phyloP scores from a whole-genome alignment of 2,113 vertebrate genomes.

The Eudyptes chrysolophus region DNA sequence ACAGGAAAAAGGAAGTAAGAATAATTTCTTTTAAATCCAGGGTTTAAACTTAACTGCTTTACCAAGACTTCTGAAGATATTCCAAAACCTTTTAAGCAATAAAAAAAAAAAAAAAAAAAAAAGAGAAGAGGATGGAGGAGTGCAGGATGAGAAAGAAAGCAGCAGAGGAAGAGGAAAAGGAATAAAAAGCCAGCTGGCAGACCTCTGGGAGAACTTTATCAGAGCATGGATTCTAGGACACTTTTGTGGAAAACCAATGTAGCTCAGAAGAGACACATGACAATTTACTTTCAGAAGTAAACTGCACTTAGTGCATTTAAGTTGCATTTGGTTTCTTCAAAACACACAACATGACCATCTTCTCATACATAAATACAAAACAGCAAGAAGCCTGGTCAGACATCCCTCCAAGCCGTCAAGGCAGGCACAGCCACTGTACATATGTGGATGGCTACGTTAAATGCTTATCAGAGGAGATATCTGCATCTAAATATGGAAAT shows the following conservation, averaged over 20 bases:
- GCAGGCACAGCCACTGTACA: background rate
- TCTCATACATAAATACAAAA: background rate
- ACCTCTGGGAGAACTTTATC: background rate
- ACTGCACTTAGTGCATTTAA: background rate
- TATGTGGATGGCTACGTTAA: background rate
- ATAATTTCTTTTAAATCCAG: background rate
- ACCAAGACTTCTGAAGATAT: background rate
- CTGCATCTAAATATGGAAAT: constrained; percentile 13
- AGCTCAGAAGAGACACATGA: background rate
- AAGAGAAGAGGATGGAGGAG: background rate
- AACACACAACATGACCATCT: background rate
- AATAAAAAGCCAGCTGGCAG: background rate
- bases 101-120: background rate
- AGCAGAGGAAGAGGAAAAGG: background rate
- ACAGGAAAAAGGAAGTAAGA: background rate
- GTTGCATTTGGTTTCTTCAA: background rate
- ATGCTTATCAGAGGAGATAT: background rate
- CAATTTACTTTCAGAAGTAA: background rate
- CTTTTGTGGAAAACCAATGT: background rate
- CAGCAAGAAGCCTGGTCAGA: background rate
- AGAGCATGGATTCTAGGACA: background rate
- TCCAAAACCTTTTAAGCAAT: background rate
- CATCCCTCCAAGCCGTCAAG: background rate
- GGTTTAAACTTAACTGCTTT: background rate
- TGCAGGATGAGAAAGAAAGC: background rate